Percentiles rank a stretch among this genome's conserved stretches.
Conservation (phyloP, 2,888 invertebrate species). For the Campoplex nolae region DNA sequence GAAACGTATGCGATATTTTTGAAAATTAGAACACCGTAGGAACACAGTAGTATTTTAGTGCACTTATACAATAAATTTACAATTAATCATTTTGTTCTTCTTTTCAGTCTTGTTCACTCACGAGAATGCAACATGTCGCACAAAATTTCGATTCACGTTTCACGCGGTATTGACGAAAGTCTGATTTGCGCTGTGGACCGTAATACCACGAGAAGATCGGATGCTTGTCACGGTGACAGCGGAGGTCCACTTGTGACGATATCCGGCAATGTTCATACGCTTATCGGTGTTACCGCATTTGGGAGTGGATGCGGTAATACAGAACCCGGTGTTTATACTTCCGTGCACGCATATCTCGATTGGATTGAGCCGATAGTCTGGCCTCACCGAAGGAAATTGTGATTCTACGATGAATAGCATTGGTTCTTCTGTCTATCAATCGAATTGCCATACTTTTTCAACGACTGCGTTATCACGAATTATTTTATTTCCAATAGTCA, state of each 20-base stretch:
- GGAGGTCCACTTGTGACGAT: slow-evolving; percentile 79
- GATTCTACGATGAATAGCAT: neutral
- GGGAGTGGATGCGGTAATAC: slow-evolving; percentile 78
- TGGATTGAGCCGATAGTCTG: slow-evolving; percentile 81
- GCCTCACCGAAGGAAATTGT: slow-evolving; percentile 66
- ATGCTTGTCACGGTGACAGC: slow-evolving; percentile 81
- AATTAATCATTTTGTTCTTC: neutral
- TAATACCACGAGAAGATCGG: slow-evolving; percentile 72
- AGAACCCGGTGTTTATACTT: slow-evolving; percentile 78
- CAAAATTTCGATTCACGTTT: slow-evolving; percentile 67
- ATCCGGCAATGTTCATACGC: slow-evolving; percentile 62
- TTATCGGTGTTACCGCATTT: slow-evolving; percentile 76
- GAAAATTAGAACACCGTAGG: too few species aligned
- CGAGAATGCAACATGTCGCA: slow-evolving; percentile 73
- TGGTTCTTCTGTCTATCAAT: neutral
- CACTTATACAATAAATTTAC: neutral
- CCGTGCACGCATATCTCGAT: slow-evolving; percentile 76
- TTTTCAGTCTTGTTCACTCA: slow-evolving; percentile 72
- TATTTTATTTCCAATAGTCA: neutral
- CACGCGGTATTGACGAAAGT: slow-evolving; percentile 75
- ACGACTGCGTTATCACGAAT: neutral
- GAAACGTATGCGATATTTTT: too few species aligned
- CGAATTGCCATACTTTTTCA: neutral
- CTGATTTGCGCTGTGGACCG: slow-evolving; percentile 78
- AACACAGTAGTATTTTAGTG: neutral